Base-by-base conservation (phyloP, 2,888 invertebrate species). In the Drosophila stalkeri region DNA sequence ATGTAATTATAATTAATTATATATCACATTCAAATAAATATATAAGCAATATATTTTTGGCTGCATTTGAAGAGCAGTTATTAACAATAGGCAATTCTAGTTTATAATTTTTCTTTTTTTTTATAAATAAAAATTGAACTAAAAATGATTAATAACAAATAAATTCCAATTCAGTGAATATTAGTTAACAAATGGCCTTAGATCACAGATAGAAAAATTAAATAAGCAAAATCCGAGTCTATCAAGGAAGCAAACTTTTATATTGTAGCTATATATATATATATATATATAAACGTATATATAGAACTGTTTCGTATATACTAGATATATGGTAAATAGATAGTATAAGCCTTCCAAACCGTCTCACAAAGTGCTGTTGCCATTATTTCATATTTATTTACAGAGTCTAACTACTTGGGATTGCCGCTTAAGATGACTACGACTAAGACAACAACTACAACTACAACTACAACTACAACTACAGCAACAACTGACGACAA, bases 371-470 rank as follows among this genome's bases (percentile, higher is more conserved):
- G 27, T 59, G 68, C 44, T 68, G 33, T 18, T 54, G 39, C 51
- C 68, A 68, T 51, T 41, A 57, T 56, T 65, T 65, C 33, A 55
- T 65, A 65, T 66, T 56, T 68, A 68, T 68, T 68, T 59, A 69
- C 44, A 31, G 57, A 59, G 63, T 60, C 63, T 67, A 65, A 65
- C 72, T 60, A 80, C 83, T 86, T 82, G 81, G 77, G 74, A 74
- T 66, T 65, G 71, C 54, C 80, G 65, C 76, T 73, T 75, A 76
- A 82, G 67, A 63, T 62, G 70, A 69, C 54, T 55, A 23, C 33
- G 33, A 64, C 27, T 20, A 33, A 46, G 35, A 57, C 23, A 8
- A 27, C 16, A n/a, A 41, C 41, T n/a, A n/a, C n/a, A 3, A 61
- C 44, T n/a, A 33, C 46, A 43, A 47, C 23, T 18, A 33, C 12